Evolutionary conservation across 1,140 invertebrate species (phyloP), one percentile per base, ranked within the genome.

Genomic region (Solenopsis invicta): DNA sequence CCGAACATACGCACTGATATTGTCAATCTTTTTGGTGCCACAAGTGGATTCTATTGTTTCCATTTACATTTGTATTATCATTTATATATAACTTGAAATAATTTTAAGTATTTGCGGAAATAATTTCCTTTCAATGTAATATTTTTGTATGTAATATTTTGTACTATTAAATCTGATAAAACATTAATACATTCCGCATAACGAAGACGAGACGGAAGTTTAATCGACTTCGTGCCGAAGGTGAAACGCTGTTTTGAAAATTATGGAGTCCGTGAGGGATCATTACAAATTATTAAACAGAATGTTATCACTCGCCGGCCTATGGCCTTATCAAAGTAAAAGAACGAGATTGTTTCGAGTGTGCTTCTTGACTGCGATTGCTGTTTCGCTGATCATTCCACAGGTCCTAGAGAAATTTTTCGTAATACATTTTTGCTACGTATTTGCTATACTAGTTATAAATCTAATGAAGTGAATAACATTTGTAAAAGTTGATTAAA

Each of bases 301-400:
- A 9, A 21, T 59, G n/a, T n/a, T 56, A 18, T 56, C 1, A 21
- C 6, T 75, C 2, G 12, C 12, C 8, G 72, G 72, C 0, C 52
- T 41, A 8, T 75, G 52, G 72, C 72, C 72, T 21, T 72, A 72
- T 50, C 64, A 66, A n/a, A 34, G 37, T 5, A 21, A 4, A 48
- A 29, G 18, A 50, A 24, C 6, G 8, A 71, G n/a, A 4, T 37
- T 74, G 9, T 54, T 37, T 5, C 18, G 18, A 41, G 2, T 34
- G 18, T 21, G 64, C 64, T 12, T 41, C 0, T 4, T 66, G 9
- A 66, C 64, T 41, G 9, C 12, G 29, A 1, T 8, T 18, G 0
- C 16, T 66, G 0, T 12, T 66, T 66, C 64, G 34, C 0, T 66
- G 10, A 66, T 6, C 10, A 18, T 37, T 66, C 34, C 34, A 66